Percentiles rank a stretch among this genome's conserved stretches.
phyloP scores from a whole-genome alignment of 2,797 vertebrate species.

The Phyllotis vaccarum region DNA sequence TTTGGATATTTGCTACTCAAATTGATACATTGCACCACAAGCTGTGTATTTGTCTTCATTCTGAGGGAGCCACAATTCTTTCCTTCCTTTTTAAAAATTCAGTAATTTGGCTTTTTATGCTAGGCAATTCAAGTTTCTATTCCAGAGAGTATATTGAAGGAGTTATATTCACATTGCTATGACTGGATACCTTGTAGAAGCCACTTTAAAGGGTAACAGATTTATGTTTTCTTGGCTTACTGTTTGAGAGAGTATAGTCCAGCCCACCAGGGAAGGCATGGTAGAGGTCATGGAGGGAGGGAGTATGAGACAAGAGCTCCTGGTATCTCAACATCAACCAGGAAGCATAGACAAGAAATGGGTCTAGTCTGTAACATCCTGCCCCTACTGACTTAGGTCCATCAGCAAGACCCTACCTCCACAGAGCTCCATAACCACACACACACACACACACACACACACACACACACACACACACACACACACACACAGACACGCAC shows the following conservation, averaged over 20 bases:
- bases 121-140: slow-evolving; percentile 68
- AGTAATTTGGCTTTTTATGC: slow-evolving; percentile 73
- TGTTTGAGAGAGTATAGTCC: not conserved
- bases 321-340: not conserved
- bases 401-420: not conserved
- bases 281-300: not conserved
- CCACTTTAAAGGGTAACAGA: not conserved
- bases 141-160: not conserved
- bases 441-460: too few species aligned
- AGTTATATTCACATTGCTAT: not conserved
- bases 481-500: too few species aligned
- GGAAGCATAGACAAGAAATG: not conserved
- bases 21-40: slow-evolving; percentile 68
- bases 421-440: not conserved
- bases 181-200: too few species aligned
- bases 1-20: slow-evolving; percentile 74
- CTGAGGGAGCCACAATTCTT: slow-evolving; percentile 65
- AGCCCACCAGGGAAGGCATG: not conserved
- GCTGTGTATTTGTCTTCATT: slow-evolving; percentile 78
- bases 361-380: not conserved
- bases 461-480: not conserved
- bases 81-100: slow-evolving; percentile 65
- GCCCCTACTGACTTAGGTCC: not conserved
- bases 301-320: not conserved
- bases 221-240: not conserved